Evolutionary conservation across 2,113 vertebrate species (phyloP), one percentile per base, ranked within the genome.

Genomic region (Falcunculus frontatus): DNA sequence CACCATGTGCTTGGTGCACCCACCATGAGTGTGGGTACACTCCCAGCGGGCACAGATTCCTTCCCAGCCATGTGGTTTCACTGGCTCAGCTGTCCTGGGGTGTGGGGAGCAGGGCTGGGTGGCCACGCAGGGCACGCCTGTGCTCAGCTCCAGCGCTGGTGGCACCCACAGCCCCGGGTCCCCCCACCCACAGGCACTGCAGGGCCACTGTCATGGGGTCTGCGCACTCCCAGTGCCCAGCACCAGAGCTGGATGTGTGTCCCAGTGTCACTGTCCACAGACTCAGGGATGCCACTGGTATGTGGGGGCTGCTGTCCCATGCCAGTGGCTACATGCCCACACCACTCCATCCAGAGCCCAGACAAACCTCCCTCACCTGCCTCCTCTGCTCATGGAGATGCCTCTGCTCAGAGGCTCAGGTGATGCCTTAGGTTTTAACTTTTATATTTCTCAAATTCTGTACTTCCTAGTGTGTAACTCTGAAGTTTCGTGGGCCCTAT

Each of bases 61-160:
- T 77, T n/a, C 13, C 7, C 26, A 55, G 74, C 42, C 57, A 1
- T 0, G 11, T 13, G 35, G 23, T 39, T 75, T 55, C 18, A 41
- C 60, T 25, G 4, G 6, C 72, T 42, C 6, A 22, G n/a, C 29
- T 37, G 6, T 30, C 47, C 67, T 44, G 1, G 16, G 22, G 3
- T 2, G 0, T 7, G 49, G 25, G 23, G 15, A 86, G 32, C 5
- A 4, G 16, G 49, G 57, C 57, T 53, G 59, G 56, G 22, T 55
- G 2, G 32, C 33, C 11, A 29, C 0, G 0, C 3, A 5, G 44
- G 19, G 35, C 46, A 78, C 3, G 11, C 11, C 30, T 7, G 49
- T 8, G 26, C 29, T 47, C 22, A 3, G 19, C 21, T 25, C 60
- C 57, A 64, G n/a, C 0, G 0, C 55, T 19, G n/a, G 25, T 44